Conservation (phyloP, 2,797 vertebrate species). For the Neomorphus geoffroyi region DNA sequence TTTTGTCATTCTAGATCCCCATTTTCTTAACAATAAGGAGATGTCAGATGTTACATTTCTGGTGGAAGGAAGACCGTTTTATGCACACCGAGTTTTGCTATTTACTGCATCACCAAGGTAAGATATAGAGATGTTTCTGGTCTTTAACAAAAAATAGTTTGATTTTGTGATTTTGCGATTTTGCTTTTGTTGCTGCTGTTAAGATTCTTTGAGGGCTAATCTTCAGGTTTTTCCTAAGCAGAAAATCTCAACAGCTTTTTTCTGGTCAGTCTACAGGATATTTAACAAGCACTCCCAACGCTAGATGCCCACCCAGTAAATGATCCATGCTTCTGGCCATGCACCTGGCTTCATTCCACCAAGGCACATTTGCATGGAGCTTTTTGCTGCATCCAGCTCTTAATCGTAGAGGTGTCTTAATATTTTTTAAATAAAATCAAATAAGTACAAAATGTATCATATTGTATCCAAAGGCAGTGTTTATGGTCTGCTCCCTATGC, state of each 20-base stretch:
- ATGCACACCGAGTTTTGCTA: constrained; percentile 83
- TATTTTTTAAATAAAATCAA: not conserved
- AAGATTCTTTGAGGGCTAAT: not conserved
- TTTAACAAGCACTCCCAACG: not conserved
- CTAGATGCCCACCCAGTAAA: not conserved
- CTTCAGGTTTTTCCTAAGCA: not conserved
- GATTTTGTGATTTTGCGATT: not conserved
- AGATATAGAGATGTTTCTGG: not conserved
- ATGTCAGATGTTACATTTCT: constrained; percentile 87
- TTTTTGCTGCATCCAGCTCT: not conserved
- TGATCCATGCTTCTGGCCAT: not conserved
- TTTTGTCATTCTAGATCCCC: constrained; percentile 76
- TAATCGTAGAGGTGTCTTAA: not conserved
- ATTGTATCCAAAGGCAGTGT: not conserved
- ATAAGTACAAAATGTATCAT: not conserved
- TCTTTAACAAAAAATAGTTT: not conserved
- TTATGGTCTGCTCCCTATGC: not conserved
- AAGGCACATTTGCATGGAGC: not conserved
- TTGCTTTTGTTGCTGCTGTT: not conserved
- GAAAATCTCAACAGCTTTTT: not conserved
- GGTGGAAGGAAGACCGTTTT: constrained; percentile 85
- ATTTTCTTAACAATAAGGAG: constrained; percentile 87
- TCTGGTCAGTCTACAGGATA: not conserved
- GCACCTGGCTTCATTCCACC: not conserved
- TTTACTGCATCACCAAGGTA: constrained; percentile 85